Evolutionary conservation across 2,888 invertebrate genomes (phyloP).

Genomic region (Acleris emargana): DNA sequence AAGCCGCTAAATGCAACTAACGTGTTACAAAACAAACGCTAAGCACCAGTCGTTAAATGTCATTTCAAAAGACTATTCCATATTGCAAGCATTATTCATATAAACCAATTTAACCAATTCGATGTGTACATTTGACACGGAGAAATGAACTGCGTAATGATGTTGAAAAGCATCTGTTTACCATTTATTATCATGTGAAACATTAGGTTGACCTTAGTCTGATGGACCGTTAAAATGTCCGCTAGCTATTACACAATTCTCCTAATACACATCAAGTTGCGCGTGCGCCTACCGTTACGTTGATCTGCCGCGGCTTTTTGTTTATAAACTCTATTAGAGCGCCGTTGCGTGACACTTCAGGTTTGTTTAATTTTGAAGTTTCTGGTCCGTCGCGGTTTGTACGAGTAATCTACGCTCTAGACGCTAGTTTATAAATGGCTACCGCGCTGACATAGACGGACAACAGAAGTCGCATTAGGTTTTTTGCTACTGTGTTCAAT

Average conservation of each 20-base stretch:
- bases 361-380: not conserved
- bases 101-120: conserved; percentile 12
- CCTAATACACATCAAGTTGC: conserved; percentile 8
- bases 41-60: not conserved
- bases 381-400: conserved; percentile 1
- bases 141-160: conserved; percentile 32
- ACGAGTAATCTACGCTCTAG: conserved; percentile 5
- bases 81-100: not conserved
- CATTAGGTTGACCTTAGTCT: conserved; percentile 31
- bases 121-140: conserved; percentile 27
- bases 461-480: conserved; percentile 2
- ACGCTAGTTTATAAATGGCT: not conserved
- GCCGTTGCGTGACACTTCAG: conserved; percentile 16
- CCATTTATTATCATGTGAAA: conserved; percentile 32
- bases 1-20: not conserved
- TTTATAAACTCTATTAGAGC: conserved; percentile 19
- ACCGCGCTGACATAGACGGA: conserved; percentile 11
- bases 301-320: conserved; percentile 8
- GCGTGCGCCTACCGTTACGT: conserved; percentile 9
- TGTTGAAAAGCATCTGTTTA: conserved; percentile 33
- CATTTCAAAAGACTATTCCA: not conserved
- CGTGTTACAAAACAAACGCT: conserved; percentile 1
- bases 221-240: conserved; percentile 17
- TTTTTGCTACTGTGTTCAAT: conserved; percentile 4
- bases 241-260: conserved; percentile 23